Conservation (phyloP, 2,888 invertebrate genomes). For the Tenodera sinensis region DNA sequence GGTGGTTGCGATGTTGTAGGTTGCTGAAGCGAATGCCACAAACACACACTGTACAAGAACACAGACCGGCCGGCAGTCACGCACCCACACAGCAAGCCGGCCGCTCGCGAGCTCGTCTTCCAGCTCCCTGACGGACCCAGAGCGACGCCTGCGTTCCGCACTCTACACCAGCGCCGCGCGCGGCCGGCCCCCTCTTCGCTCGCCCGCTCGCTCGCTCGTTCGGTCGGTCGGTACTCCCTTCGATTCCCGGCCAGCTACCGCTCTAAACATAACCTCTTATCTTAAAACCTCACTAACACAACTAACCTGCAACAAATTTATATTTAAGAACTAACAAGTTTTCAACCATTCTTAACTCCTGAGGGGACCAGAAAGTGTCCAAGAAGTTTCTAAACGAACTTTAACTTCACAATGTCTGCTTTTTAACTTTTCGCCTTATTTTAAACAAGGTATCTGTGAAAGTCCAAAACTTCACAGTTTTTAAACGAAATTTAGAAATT, state of each 20-base stretch:
- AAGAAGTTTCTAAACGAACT: too few species aligned
- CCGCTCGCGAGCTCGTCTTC: neutral
- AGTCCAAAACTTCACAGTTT: too few species aligned
- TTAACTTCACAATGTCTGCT: too few species aligned
- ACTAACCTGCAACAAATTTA: too few species aligned
- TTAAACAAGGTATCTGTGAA: too few species aligned
- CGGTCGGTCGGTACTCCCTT: neutral
- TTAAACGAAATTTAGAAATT: too few species aligned
- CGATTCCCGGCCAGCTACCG: neutral
- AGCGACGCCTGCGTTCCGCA: slow-evolving; percentile 8
- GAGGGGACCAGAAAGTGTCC: too few species aligned
- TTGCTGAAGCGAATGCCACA: neutral
- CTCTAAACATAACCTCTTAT: neutral
- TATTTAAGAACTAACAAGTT: too few species aligned
- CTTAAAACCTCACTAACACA: too few species aligned
- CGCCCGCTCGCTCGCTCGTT: too few species aligned
- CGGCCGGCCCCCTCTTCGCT: neutral
- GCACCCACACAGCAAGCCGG: neutral
- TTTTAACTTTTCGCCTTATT: too few species aligned
- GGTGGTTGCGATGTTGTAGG: neutral
- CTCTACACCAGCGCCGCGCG: neutral
- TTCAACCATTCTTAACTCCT: too few species aligned
- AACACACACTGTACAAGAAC: neutral
- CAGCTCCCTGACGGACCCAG: neutral
- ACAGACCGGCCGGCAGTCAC: neutral